These are phyloP conservation scores for Crotalus helleri DNA, from an alignment of 2,113 vertebrate species.

Conservation along the genomic window DNA sequence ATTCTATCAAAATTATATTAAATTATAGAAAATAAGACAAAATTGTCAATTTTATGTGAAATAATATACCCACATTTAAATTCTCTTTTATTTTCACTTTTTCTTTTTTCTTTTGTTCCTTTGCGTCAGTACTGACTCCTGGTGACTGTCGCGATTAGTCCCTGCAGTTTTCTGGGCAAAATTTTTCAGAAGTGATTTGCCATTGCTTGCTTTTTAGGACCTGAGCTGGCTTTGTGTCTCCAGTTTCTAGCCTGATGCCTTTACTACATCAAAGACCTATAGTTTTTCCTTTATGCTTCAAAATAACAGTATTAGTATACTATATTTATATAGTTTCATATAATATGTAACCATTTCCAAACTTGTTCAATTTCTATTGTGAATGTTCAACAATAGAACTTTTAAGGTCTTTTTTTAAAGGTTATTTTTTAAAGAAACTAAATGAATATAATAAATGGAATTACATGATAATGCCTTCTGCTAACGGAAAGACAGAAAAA, in stretches of 20 bases:
- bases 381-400: not conserved
- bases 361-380: not conserved
- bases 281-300: not conserved
- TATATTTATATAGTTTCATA: no score
- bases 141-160: no score
- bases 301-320: not conserved
- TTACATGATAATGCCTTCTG: slow-evolving; percentile 25
- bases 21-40: not conserved
- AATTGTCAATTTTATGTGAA: not conserved
- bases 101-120: no score
- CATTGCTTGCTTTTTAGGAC: no score
- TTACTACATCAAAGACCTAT: no score
- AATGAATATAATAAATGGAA: not conserved
- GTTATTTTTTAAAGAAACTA: not conserved
- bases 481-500: slow-evolving; percentile 44
- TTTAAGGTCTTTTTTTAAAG: not conserved
- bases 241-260: no score
- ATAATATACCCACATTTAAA: not conserved
- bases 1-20: not conserved
- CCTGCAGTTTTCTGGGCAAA: no score
- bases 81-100: no score
- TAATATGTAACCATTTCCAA: no score
- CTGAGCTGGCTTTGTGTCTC: no score
- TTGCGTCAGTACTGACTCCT: no score
- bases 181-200: no score